Percentiles rank a stretch among this genome's conserved stretches.
These are phyloP conservation scores for Poeciliopsis presidionis DNA, from an alignment of 2,797 vertebrate genomes.

Conservation along the genomic window DNA sequence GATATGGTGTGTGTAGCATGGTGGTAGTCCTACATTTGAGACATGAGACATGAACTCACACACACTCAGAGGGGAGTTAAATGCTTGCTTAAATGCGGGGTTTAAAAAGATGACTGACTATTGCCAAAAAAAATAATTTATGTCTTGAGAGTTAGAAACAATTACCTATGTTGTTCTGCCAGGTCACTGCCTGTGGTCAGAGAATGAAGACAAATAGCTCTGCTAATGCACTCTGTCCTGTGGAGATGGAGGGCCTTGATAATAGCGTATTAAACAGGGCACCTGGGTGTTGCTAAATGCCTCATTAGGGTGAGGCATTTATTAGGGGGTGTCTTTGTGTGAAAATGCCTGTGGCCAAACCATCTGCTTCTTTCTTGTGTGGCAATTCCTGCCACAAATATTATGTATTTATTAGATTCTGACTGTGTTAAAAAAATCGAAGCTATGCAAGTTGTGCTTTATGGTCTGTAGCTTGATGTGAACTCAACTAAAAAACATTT, in stretches of 20 bases:
- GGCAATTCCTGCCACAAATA: constrained; percentile 24
- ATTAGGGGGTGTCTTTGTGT: constrained; percentile 61
- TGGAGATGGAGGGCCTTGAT: constrained; percentile 72
- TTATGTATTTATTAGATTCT: constrained; percentile 10
- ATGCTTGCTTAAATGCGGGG: constrained; percentile 59
- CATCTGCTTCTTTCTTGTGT: constrained; percentile 58
- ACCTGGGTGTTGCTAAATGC: constrained; percentile 74
- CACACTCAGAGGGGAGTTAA: constrained; percentile 57
- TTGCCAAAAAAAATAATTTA: constrained; percentile 78
- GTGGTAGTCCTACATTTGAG: constrained; percentile 37
- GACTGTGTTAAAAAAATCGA: background rate
- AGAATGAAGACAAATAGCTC: constrained; percentile 72
- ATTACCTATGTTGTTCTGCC: constrained; percentile 77
- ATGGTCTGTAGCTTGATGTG: constrained; percentile 19
- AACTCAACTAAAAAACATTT: constrained; percentile 3
- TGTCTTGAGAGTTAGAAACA: constrained; percentile 74
- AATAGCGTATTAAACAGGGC: constrained; percentile 61
- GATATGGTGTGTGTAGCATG: constrained; percentile 13
- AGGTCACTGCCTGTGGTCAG: constrained; percentile 73
- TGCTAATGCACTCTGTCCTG: constrained; percentile 73
- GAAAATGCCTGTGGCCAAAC: constrained; percentile 57
- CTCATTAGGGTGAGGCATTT: constrained; percentile 51
- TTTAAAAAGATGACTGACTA: constrained; percentile 68
- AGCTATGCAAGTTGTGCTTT: background rate
- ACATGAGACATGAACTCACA: constrained; percentile 55